Conservation (phyloP, 2,797 vertebrate species). For the Orestias chungarensis region DNA sequence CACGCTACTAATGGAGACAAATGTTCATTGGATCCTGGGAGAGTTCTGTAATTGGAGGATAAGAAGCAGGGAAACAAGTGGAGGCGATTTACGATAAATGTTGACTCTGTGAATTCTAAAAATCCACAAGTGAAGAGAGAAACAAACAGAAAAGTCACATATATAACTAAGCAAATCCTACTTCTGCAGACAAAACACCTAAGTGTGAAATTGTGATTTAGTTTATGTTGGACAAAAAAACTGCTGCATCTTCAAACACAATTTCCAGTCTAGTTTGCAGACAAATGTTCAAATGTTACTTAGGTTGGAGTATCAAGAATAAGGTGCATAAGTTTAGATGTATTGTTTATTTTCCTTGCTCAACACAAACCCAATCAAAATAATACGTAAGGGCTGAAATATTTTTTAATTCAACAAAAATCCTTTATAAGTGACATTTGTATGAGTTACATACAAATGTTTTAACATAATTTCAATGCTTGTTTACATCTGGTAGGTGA, state of each 20-base stretch:
- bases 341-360: background rate
- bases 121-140: constrained; percentile 33
- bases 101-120: constrained; percentile 11
- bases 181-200: background rate
- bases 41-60: constrained; percentile 74
- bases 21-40: constrained; percentile 78
- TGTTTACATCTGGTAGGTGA: background rate
- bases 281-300: background rate
- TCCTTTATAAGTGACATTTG: background rate
- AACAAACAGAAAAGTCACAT: background rate
- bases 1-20: constrained; percentile 84
- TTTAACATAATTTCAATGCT: no score
- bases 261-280: background rate
- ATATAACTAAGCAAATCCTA: background rate
- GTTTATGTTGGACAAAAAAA: background rate
- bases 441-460: no score
- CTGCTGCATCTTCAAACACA: background rate
- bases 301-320: background rate
- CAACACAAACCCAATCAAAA: background rate
- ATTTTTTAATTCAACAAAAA: background rate
- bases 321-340: background rate
- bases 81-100: constrained; percentile 14
- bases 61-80: constrained; percentile 40
- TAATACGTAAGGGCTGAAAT: background rate
- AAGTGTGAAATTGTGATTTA: background rate